phyloP scores from a whole-genome alignment of 2,797 vertebrate genomes.

The Cirrhinus molitorella region DNA sequence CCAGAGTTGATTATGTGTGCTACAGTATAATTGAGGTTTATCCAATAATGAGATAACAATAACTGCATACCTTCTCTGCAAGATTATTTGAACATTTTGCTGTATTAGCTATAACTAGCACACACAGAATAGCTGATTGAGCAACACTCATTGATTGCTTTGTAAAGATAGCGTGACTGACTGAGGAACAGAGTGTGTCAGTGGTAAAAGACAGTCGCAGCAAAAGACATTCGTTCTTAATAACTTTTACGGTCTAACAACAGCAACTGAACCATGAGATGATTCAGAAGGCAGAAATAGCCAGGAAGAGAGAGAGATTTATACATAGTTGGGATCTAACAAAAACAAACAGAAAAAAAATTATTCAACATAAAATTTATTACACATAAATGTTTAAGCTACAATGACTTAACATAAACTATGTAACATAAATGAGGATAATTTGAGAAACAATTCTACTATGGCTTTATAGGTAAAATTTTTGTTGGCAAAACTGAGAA shows the following conservation, averaged over 20 bases:
- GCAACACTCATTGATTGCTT: slow-evolving; percentile 1
- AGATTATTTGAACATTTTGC: background rate
- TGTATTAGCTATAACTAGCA: background rate
- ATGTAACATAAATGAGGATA: too few relatives aligned
- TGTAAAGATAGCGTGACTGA: slow-evolving; percentile 17
- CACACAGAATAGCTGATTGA: slow-evolving; percentile 2
- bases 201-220: background rate
- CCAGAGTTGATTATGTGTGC: background rate
- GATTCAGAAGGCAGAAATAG: background rate
- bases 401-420: too few relatives aligned
- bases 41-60: background rate
- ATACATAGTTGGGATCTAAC: background rate
- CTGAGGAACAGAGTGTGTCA: background rate
- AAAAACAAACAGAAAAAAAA: too few relatives aligned
- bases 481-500: too few relatives aligned
- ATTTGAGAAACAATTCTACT: too few relatives aligned
- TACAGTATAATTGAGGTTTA: background rate
- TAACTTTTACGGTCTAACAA: background rate
- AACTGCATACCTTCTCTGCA: background rate
- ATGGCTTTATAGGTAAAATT: too few relatives aligned
- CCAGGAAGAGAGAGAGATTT: background rate
- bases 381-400: too few relatives aligned
- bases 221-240: background rate
- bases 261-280: slow-evolving; percentile 1
- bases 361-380: too few relatives aligned